A percentile compares a stretch with the other conserved stretches of the same genome.
phyloP scores from a whole-genome alignment of 2,888 invertebrate species.

The Hypselothyrea guttata region DNA sequence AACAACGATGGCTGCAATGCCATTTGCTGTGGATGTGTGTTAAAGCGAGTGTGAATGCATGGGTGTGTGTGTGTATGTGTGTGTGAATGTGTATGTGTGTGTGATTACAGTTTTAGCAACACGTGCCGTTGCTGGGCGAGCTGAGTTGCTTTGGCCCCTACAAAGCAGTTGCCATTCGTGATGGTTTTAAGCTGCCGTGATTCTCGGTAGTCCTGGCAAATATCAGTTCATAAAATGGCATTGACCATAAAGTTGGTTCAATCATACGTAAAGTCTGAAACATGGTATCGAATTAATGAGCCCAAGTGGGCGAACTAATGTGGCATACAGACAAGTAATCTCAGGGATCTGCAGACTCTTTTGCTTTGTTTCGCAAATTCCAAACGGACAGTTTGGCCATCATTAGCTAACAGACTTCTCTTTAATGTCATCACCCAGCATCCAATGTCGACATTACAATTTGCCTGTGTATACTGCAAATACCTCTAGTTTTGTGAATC shows the following conservation, averaged over 20 bases:
- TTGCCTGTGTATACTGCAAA: too few relatives aligned
- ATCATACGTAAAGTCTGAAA: slow-evolving; percentile 13
- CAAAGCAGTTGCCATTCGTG: slow-evolving; percentile 21
- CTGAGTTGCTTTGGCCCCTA: slow-evolving; percentile 5
- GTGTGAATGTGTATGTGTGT: slow-evolving; percentile 12
- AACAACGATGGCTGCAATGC: slow-evolving; percentile 30
- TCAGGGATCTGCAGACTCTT: not conserved
- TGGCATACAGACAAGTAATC: too few relatives aligned
- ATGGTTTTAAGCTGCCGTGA: slow-evolving; percentile 34
- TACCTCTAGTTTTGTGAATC: too few relatives aligned
- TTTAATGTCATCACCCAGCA: too few relatives aligned
- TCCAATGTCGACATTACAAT: too few relatives aligned
- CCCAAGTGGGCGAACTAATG: not conserved
- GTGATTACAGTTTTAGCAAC: slow-evolving; percentile 17
- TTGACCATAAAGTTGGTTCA: slow-evolving; percentile 33
- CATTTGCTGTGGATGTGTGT: slow-evolving; percentile 6
- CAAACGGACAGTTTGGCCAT: too few relatives aligned
- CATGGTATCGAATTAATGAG: slow-evolving; percentile 16
- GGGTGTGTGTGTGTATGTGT: not conserved
- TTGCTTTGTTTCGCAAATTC: too few relatives aligned
- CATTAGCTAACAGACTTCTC: too few relatives aligned
- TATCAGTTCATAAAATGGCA: slow-evolving; percentile 42
- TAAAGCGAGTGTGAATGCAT: slow-evolving; percentile 14
- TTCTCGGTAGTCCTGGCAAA: slow-evolving; percentile 30
- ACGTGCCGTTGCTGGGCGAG: slow-evolving; percentile 16